Evolutionary conservation across 2,888 invertebrate species (phyloP).

Genomic region (Creontiades dilutus): DNA sequence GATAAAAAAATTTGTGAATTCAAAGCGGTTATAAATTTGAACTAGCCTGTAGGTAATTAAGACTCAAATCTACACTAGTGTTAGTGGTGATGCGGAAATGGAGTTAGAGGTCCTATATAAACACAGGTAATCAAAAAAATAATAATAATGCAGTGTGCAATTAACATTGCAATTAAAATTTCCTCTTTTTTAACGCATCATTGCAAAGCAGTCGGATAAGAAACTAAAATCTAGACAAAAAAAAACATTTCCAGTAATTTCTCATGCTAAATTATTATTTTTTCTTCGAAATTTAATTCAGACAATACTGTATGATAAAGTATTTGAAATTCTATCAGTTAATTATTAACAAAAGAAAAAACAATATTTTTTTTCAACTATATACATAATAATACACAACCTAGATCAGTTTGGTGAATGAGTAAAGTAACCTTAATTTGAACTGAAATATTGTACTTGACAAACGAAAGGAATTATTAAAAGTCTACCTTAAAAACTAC

Average conservation of each 20-base stretch:
- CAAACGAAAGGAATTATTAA: slow-evolving; percentile 52
- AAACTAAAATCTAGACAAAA: slow-evolving; percentile 59
- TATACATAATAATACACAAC: slow-evolving; percentile 69
- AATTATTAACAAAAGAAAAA: no score
- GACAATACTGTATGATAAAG: slow-evolving; percentile 66
- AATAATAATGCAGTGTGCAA: slow-evolving; percentile 23
- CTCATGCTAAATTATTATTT: slow-evolving; percentile 31
- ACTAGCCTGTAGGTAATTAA: slow-evolving; percentile 52
- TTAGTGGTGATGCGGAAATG: slow-evolving; percentile 67
- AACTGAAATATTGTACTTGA: slow-evolving; percentile 63
- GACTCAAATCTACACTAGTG: slow-evolving; percentile 57
- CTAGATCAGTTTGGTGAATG: slow-evolving; percentile 66
- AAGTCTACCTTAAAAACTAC: slow-evolving; percentile 45
- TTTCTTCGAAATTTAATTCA: slow-evolving; percentile 36
- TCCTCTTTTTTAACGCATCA: slow-evolving; percentile 40
- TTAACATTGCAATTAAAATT: slow-evolving; percentile 58
- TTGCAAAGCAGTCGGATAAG: slow-evolving; percentile 65
- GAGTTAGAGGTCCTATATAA: slow-evolving; percentile 45
- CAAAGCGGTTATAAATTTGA: slow-evolving; percentile 48
- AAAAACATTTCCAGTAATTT: slow-evolving; percentile 53
- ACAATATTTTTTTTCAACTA: slow-evolving; percentile 55
- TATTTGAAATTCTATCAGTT: slow-evolving; percentile 63
- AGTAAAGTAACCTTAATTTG: slow-evolving; percentile 59
- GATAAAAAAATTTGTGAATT: slow-evolving; percentile 38
- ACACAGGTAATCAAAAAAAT: slow-evolving; percentile 18